Evolutionary conservation across 2,797 vertebrate genomes (phyloP).

Genomic region (Anguilla megastoma): DNA sequence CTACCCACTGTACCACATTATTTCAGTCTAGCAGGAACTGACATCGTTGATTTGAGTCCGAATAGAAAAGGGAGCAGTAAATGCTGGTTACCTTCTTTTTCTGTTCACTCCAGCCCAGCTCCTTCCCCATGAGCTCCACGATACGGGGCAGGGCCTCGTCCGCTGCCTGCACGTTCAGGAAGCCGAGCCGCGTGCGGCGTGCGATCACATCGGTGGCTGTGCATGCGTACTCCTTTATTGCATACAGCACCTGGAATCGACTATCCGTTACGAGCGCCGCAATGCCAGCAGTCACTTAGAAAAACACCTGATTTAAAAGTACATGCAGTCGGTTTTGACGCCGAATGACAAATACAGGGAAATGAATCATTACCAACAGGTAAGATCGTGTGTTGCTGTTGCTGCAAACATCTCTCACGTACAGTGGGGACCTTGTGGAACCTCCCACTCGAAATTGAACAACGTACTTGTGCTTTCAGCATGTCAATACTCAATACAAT

Average conservation of each 20-base stretch:
- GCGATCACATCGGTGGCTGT: slow-evolving; percentile 90
- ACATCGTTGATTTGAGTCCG: background rate
- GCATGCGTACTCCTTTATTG: slow-evolving; percentile 92
- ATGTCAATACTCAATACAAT: background rate
- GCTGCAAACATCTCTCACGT: background rate
- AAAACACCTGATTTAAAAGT: background rate
- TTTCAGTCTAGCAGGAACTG: background rate
- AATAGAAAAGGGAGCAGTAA: background rate
- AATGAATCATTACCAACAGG: background rate
- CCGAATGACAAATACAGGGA: background rate
- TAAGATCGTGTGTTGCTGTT: background rate
- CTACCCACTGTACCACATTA: background rate
- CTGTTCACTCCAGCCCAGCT: slow-evolving; percentile 85
- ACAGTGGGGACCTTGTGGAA: background rate
- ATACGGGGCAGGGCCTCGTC: slow-evolving; percentile 93
- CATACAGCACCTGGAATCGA: slow-evolving; percentile 82
- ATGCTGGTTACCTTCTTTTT: slow-evolving; percentile 77
- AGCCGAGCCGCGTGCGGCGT: slow-evolving; percentile 88
- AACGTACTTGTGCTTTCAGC: background rate
- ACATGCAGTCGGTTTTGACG: background rate
- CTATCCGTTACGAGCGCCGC: too few species aligned
- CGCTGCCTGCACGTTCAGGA: slow-evolving; percentile 94
- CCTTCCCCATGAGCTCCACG: slow-evolving; percentile 90
- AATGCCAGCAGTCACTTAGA: background rate
- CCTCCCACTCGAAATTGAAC: too few species aligned